A percentile compares a stretch with the other conserved stretches of the same genome.
phyloP scores from a whole-genome alignment of 2,797 vertebrate genomes.

The Luscinia luscinia region DNA sequence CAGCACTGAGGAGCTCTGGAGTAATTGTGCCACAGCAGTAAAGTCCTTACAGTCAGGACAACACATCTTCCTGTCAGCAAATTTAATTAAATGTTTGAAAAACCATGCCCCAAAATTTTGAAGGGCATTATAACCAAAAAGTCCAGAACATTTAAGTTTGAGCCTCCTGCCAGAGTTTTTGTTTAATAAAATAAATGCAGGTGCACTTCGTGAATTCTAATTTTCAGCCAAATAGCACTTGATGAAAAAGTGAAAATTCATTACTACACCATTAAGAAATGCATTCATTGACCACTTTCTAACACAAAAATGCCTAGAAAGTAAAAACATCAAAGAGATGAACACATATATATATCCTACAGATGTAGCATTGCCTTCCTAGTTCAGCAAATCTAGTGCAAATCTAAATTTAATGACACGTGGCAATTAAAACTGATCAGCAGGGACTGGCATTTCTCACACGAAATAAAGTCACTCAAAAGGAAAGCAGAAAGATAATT shows the following conservation, averaged over 20 bases:
- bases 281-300: background rate
- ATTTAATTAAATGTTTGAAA: background rate
- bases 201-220: background rate
- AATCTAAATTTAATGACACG: background rate
- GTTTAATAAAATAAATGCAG: background rate
- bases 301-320: background rate
- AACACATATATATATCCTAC: background rate
- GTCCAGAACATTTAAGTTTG: background rate
- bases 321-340: background rate
- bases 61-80: background rate
- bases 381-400: background rate
- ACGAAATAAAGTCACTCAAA: background rate
- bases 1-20: background rate
- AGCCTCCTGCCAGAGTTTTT: background rate
- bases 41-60: background rate
- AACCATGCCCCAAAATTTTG: background rate
- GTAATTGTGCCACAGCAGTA: fast-evolving
- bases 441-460: background rate
- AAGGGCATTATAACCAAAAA: background rate
- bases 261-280: background rate
- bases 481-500: background rate
- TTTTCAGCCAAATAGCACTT: background rate
- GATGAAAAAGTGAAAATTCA: background rate
- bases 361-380: background rate
- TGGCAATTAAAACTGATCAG: background rate